Percentiles rank a stretch among this genome's conserved stretches.
These are phyloP conservation scores for Netelia inedita DNA, from an alignment of 2,888 invertebrate genomes.

Conservation along the genomic window DNA sequence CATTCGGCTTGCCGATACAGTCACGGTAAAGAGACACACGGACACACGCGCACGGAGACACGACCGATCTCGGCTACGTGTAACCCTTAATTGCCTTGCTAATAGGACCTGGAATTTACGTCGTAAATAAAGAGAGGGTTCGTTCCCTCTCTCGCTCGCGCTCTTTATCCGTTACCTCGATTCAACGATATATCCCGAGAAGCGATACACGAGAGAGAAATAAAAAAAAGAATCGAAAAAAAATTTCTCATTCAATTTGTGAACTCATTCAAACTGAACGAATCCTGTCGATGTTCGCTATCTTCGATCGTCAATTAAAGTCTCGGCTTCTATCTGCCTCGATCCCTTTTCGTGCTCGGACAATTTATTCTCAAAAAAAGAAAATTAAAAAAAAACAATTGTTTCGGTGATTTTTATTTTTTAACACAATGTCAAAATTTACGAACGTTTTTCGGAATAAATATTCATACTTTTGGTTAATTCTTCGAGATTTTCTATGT, in stretches of 20 bases:
- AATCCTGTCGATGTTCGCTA: constrained; percentile 35
- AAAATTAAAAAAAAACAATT: background rate
- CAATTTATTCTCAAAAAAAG: background rate
- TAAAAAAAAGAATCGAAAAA: constrained; percentile 12
- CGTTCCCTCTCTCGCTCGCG: constrained; percentile 32
- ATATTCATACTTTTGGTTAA: background rate
- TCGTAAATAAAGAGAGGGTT: constrained; percentile 56
- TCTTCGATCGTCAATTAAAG: constrained; percentile 57
- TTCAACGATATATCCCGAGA: constrained; percentile 10
- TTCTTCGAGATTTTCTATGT: background rate
- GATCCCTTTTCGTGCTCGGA: background rate
- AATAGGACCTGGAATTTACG: constrained; percentile 64
- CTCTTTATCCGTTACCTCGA: constrained; percentile 23
- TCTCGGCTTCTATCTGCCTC: background rate
- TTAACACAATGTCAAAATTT: background rate
- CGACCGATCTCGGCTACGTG: constrained; percentile 33
- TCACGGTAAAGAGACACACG: background rate
- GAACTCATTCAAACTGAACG: constrained; percentile 34
- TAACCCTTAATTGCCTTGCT: constrained; percentile 73
- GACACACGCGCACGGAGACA: constrained; percentile 6
- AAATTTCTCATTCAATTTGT: constrained; percentile 60
- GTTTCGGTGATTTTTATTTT: background rate
- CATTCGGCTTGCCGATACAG: background rate
- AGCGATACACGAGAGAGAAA: background rate
- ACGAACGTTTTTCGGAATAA: background rate